Percentiles rank a stretch among this genome's conserved stretches.
Evolutionary conservation across 2,888 invertebrate species (phyloP).

Genomic region (Pristionchus fissidentatus): DNA sequence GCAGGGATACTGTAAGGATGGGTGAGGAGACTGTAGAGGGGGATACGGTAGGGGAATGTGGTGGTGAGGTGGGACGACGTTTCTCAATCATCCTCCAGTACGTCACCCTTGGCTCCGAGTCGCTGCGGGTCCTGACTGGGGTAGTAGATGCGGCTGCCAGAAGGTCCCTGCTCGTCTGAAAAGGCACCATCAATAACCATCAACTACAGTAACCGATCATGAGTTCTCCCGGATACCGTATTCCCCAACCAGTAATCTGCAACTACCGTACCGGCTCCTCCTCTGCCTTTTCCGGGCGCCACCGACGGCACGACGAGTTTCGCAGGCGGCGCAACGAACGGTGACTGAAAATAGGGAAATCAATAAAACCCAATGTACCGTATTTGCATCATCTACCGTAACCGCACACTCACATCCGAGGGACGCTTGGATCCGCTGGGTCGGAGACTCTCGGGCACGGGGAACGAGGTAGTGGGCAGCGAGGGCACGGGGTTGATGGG

Average conservation of each 20-base stretch:
- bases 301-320: slow-evolving; percentile 50
- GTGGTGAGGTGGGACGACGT: neutral
- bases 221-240: too few species aligned
- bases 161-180: neutral
- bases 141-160: slow-evolving; percentile 84
- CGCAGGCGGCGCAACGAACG: slow-evolving; percentile 44
- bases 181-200: slow-evolving; percentile 26
- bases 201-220: slow-evolving; percentile 29
- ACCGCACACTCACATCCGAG: neutral
- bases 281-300: slow-evolving; percentile 25
- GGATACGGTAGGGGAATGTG: neutral
- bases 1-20: neutral
- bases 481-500: slow-evolving; percentile 69
- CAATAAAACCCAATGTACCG: neutral
- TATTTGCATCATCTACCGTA: neutral
- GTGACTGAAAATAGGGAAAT: slow-evolving; percentile 8
- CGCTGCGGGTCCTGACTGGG: slow-evolving; percentile 94
- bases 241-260: neutral
- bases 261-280: slow-evolving; percentile 23
- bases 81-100: slow-evolving; percentile 56
- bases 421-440: slow-evolving; percentile 38
- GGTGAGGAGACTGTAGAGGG: neutral
- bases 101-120: slow-evolving; percentile 74
- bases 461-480: slow-evolving; percentile 56
- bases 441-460: slow-evolving; percentile 37